phyloP scores from a whole-genome alignment of 2,113 vertebrate species.

The Zapornia atra region DNA sequence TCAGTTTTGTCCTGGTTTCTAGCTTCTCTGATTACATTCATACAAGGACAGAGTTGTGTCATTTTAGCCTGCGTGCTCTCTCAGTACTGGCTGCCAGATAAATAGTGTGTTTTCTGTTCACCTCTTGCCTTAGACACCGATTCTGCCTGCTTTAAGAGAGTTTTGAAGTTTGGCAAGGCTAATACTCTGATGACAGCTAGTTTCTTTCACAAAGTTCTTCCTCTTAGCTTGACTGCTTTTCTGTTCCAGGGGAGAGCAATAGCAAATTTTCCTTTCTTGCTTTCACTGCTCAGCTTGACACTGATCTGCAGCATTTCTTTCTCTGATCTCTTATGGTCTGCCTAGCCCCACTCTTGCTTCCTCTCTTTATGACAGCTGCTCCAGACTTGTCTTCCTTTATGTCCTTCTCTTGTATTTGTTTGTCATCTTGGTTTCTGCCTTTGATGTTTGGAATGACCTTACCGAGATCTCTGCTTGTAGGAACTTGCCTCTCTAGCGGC shows the following conservation, averaged over 20 bases:
- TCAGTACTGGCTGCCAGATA: not conserved
- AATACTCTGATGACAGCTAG: not conserved
- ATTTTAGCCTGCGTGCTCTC: not conserved
- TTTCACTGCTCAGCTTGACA: conserved; percentile 28
- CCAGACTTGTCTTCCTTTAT: not conserved
- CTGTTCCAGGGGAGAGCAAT: not conserved
- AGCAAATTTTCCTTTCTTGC: not conserved
- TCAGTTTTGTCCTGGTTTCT: not conserved
- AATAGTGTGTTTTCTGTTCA: not conserved
- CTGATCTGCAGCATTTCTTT: conserved; percentile 5
- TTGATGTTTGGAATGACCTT: conserved; percentile 13
- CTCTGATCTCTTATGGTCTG: not conserved
- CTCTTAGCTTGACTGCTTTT: conserved; percentile 22
- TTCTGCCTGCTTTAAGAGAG: not conserved
- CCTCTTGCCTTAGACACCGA: not conserved
- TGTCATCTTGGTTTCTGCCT: not conserved
- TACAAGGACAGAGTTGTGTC: not conserved
- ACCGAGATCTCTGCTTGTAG: not conserved
- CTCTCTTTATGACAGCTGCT: conserved; percentile 25
- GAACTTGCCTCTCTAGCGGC: not conserved
- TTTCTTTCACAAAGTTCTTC: conserved; percentile 2
- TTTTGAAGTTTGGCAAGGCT: not conserved
- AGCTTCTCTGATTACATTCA: not conserved
- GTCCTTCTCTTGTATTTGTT: not conserved
- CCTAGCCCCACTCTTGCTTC: not conserved